Base-by-base conservation (phyloP, 1,140 invertebrate genomes). In the Yoshiicerus persimilis region DNA sequence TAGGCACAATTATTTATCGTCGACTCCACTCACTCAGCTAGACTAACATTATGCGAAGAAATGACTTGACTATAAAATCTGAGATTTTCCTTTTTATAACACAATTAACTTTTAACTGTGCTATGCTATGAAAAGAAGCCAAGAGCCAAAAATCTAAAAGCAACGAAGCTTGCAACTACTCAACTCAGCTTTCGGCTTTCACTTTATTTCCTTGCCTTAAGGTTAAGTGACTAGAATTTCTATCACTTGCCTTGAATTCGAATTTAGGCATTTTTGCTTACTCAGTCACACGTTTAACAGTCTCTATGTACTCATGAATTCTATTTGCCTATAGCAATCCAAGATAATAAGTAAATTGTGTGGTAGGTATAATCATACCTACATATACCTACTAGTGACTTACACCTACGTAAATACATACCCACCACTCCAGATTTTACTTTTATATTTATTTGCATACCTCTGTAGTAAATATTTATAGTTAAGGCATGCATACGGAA, bases 161-260 rank as follows among this genome's bases (percentile, higher is more conserved):
- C 66, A 75, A 75, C 66, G 27, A 75, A 75, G 66, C 66, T 75
- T 75, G 66, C 16, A 75, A 75, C 66, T 75, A 75, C 66, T 32
- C 62, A 66, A 66, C 62, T 66, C 66, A 75, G 66, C 66, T 75
- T 75, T 75, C 27, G 66, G 66, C 66, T 75, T 75, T 75, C 66
- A 75, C 66, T 75, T 75, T 75, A 75, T 75, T 75, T 75, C 66
- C 27, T 75, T 75, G 66, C 66, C 66, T 75, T 75, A 34, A 75
- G 66, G 66, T 34, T 75, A 75, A 75, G 30, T 75, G 27, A 30
- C 8, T 75, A 75, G 66, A 30, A 75, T 75, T 75, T 75, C 66
- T 75, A 32, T 75, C 13, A 75, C 66, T 34, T 75, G 66, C 66
- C 66, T 75, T 75, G 66, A 75, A 75, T 75, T 75, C 66, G 27